Evolutionary conservation across 2,888 invertebrate species (phyloP), one percentile per base, ranked within the genome.

Genomic region (Mechanitis mazaeus): DNA sequence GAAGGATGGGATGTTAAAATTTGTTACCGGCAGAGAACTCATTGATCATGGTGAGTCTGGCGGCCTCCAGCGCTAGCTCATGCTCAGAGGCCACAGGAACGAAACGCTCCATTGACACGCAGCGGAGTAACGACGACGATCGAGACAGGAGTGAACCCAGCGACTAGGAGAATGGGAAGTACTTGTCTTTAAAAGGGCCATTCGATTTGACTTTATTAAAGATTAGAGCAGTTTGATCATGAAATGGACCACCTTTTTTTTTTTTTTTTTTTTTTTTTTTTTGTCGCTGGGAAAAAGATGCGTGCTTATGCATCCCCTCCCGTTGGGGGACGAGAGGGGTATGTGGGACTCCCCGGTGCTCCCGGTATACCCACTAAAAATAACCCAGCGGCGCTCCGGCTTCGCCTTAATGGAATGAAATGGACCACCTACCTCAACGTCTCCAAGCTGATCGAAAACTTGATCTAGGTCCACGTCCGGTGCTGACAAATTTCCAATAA

Each of bases 21-120:
- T 20, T 3, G 6, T 33, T 78, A 75, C 93, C 95, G 6, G 95
- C 95, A 74, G 95, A 92, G 69, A 96, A 93, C 56, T 94, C 92
- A 68, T 94, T 92, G 61, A 92, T 81, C 20, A 88, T 76, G 60
- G 92, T 91, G 11, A 95, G 84, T 5, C 82, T 75, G 2, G 91
- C 91, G 0, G 94, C 94, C 1, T 88, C 82, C 46, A 83, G 81
- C 55, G 92, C 91, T 33, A 95, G 80, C 28, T 91, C 85, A 1
- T 81, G 77, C 68, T 93, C 93, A 3, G 86, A 85, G 0, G 82
- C 72, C 35, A 91, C 85, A 0, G 92, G 80, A 55, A 83, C 76
- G 74, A 93, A 91, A 12, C 94, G 91, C 83, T 94, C 83, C 66
- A 92, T 79, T 56, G 92, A 91, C 65, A 94, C 83, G 74, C 94